Evolutionary conservation across 2,797 vertebrate species (phyloP), one percentile per base, ranked within the genome.

Genomic region (Lithobates pipiens): DNA sequence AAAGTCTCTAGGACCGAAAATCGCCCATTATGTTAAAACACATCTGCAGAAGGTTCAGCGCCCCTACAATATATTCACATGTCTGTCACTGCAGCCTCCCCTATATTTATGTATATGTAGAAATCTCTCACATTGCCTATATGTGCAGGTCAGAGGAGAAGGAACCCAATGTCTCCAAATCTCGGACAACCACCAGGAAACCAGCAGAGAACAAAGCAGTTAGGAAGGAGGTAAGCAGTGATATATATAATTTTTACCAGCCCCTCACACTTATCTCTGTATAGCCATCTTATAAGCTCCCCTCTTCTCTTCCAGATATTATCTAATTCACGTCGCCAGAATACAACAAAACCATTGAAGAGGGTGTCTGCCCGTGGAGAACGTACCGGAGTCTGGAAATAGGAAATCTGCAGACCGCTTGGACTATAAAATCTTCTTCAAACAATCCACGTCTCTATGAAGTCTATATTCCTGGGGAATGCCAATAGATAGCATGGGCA

Each of bases 71-170:
- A 36, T 36, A 39, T 39, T 10, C 39, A 39, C 39, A 39, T 39
- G 9, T 39, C 39, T 0, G 10, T 57, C 9, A 3, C 16, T 42
- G 25, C 8, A 25, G 3, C 8, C 15, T 9, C 3, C 75, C 6
- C 8, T 63, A n/a, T 63, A 10, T 15, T 76, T 6, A 21, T 57
- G 18, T 10, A 0, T 1, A 10, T 36, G 10, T 46, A 18, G 46
- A 50, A 5, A 50, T 50, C 46, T 54, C 10, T 57, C 44, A 27
- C 61, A 21, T 75, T 0, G 23, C 88, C 23, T 86, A 2, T 44
- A 50, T 70, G 36, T 7, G 42, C 5, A 84, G 90, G 72, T 73
- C 88, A 63, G 91, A 91, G 89, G 74, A 91, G 88, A 79, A 75
- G 4, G 46, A 61, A 1, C n/a, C 72, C 18, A 54, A 39, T 29